Conservation (phyloP, 2,113 vertebrate genomes). For the Pipa parva region DNA sequence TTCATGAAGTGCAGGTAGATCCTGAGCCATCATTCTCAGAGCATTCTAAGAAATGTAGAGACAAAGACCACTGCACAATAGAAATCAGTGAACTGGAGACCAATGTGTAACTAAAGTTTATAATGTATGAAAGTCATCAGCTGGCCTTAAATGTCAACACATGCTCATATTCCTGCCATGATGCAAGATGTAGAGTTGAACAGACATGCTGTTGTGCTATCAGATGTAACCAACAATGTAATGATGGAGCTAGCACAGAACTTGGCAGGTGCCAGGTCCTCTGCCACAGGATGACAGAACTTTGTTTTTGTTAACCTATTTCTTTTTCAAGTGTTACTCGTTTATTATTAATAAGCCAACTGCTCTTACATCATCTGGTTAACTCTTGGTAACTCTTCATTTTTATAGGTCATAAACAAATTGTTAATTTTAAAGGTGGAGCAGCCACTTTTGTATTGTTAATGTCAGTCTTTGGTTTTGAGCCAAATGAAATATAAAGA, state of each 20-base stretch:
- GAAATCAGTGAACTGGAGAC: constrained; percentile 95
- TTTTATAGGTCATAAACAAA: no score
- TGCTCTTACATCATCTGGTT: no score
- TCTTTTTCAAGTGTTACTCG: no score
- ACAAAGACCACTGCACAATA: constrained; percentile 86
- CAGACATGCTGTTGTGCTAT: neutral
- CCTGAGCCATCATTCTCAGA: constrained; percentile 62
- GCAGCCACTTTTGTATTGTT: no score
- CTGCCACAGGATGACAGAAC: neutral
- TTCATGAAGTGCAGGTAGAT: constrained; percentile 78
- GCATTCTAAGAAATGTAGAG: constrained; percentile 64
- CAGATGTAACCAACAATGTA: neutral
- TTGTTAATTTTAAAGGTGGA: no score
- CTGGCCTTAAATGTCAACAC: neutral
- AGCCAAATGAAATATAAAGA: no score
- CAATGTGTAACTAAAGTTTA: constrained; percentile 70
- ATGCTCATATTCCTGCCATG: neutral
- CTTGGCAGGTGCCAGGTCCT: neutral
- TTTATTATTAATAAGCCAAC: no score
- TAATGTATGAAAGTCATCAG: neutral
- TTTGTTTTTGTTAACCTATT: neutral
- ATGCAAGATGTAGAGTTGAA: neutral
- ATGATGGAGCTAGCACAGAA: neutral
- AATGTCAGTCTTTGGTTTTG: no score
- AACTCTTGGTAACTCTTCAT: no score